Evolutionary conservation across 2,888 invertebrate species (phyloP), one percentile per base, ranked within the genome.

Genomic region (Ecliptopera silaceata): DNA sequence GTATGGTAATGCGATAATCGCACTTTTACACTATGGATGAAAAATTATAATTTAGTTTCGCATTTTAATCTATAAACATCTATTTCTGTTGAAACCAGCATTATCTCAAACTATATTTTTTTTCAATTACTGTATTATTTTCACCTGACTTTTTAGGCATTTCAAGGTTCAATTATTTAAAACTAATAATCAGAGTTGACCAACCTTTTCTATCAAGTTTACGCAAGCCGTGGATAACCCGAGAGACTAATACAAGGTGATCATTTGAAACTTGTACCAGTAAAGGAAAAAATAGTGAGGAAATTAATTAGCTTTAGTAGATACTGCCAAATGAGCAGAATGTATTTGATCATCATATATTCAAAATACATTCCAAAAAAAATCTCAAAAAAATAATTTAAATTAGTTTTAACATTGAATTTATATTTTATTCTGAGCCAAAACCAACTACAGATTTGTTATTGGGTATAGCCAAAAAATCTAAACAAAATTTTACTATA

Each of bases 1-100:
- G 82, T 71, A 66, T 60, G 55, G 64, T 77, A 74, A 72, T 71
- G 58, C 59, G 66, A 71, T 73, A 73, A 76, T 70, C 60, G 61
- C 48, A 61, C 44, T 61, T 66, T 68, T 69, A n/a, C 58, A 70
- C 72, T 71, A 65, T 66, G 54, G 36, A 51, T 66, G 56, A 66
- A 59, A 65, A 69, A 67, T 70, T 71, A 66, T 68, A 63, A 69
- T 69, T 65, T 68, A 61, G 61, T 63, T 58, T 55, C 54, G 43
- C 48, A 26, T 26, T 26, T 26, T 26, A 26, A 20, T 8, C 26
- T 8, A 26, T 26, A 6, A n/a, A 8, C 26, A 8, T 26, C 10
- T 26, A 26, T 26, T 6, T 26, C 6, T 26, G 26, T 26, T 26
- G 26, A 6, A 26, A 26, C 10, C 26, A 8, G 26, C 26, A 8